phyloP scores from a whole-genome alignment of 2,888 invertebrate species.

The Aphelenchoides bicaudatus region DNA sequence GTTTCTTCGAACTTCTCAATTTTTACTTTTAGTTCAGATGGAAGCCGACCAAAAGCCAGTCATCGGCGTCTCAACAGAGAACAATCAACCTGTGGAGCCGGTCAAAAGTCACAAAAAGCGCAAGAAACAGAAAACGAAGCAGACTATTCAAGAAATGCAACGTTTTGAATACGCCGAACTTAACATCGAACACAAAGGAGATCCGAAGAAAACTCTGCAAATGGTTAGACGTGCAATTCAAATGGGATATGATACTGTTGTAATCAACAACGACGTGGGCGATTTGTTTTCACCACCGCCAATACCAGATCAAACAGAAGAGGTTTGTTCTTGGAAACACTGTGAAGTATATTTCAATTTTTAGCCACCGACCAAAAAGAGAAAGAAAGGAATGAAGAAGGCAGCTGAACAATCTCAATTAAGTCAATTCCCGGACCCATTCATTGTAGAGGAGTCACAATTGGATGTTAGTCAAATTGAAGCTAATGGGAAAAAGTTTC shows the following conservation, averaged over 20 bases:
- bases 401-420: constrained; percentile 3
- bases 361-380: constrained; percentile 45
- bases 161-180: constrained; percentile 49
- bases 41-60: no score
- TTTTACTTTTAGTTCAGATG: no score
- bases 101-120: no score
- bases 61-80: no score
- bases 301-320: constrained; percentile 2
- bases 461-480: constrained; percentile 43
- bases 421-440: constrained; percentile 52
- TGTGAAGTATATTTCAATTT: no score
- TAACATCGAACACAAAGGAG: constrained; percentile 49
- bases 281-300: constrained; percentile 29
- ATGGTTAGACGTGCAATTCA: constrained; percentile 51
- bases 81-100: no score
- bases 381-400: constrained; percentile 39
- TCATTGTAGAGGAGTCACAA: constrained; percentile 44
- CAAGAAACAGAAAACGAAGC: no score
- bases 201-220: constrained; percentile 36
- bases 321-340: constrained; percentile 15
- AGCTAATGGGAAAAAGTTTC: constrained; percentile 46
- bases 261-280: constrained; percentile 57
- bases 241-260: constrained; percentile 59
- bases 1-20: no score
- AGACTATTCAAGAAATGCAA: no score